Evolutionary conservation across 2,113 vertebrate species (phyloP).

Genomic region (Shinisaurus crocodilurus): DNA sequence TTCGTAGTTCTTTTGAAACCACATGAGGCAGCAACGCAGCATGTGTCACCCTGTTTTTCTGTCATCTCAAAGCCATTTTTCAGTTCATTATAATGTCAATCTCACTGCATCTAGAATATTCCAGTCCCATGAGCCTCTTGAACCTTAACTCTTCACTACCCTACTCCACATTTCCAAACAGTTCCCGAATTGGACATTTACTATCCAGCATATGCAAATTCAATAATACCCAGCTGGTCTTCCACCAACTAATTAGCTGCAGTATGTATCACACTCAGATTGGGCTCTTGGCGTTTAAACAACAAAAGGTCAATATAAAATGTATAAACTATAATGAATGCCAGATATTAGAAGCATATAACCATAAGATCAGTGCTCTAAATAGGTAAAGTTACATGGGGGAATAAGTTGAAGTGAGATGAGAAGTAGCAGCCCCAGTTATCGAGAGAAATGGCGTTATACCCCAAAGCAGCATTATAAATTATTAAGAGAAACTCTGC

Average conservation of each 20-base stretch:
- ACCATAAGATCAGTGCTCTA: background rate
- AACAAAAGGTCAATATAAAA: background rate
- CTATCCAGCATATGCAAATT: background rate
- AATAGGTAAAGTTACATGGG: background rate
- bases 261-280: background rate
- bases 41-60: background rate
- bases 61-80: slow-evolving; percentile 5
- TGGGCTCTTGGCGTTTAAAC: background rate
- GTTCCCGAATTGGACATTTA: background rate
- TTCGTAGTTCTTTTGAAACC: background rate
- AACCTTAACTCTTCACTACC: slow-evolving; percentile 4
- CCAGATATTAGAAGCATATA: background rate
- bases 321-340: background rate
- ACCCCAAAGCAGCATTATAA: background rate
- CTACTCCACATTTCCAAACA: background rate
- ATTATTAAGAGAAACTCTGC: background rate
- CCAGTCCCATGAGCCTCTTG: background rate
- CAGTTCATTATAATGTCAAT: slow-evolving; percentile 21
- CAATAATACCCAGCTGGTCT: slow-evolving; percentile 5
- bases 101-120: background rate
- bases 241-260: slow-evolving; percentile 11
- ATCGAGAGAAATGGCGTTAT: background rate
- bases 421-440: background rate
- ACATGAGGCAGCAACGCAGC: background rate
- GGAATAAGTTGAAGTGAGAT: background rate